A percentile compares a stretch with the other conserved stretches of the same genome.
phyloP scores from a whole-genome alignment of 2,888 invertebrate species.

The Eugnorisma glareosa region DNA sequence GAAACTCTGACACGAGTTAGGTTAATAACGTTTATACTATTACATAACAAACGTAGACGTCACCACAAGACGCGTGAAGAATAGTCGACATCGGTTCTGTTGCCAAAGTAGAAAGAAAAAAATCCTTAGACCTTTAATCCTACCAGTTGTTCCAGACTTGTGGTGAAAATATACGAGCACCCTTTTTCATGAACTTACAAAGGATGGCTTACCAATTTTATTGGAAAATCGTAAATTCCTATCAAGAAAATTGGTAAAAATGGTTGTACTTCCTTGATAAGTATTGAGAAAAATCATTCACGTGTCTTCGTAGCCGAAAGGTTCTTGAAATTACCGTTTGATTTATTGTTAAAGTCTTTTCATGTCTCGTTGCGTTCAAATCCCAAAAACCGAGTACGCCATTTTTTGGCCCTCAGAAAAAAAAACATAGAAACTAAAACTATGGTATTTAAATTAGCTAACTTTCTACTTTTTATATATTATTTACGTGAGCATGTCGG shows the following conservation, averaged over 20 bases:
- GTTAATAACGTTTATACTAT: background rate
- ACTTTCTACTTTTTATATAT: no score
- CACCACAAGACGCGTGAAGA: no score
- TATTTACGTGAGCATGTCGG: background rate
- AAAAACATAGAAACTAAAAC: background rate
- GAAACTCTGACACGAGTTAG: background rate
- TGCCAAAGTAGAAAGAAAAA: no score
- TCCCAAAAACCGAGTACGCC: background rate
- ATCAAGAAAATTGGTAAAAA: slow-evolving; percentile 28
- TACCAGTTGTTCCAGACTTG: background rate
- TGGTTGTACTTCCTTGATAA: background rate
- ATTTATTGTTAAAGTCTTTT: slow-evolving; percentile 8
- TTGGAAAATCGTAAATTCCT: slow-evolving; percentile 37
- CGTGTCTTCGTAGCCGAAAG: background rate
- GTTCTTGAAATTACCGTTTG: slow-evolving; percentile 1
- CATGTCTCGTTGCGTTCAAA: background rate
- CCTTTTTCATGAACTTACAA: slow-evolving; percentile 12
- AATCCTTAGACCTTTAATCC: background rate
- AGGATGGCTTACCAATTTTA: slow-evolving; percentile 18
- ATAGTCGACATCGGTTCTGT: no score
- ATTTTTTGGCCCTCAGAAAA: background rate
- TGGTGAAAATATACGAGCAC: slow-evolving; percentile 20
- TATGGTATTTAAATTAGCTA: background rate
- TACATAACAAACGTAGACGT: no score
- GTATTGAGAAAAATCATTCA: background rate